phyloP scores from a whole-genome alignment of 2,113 vertebrate genomes.

The Papio anubis region DNA sequence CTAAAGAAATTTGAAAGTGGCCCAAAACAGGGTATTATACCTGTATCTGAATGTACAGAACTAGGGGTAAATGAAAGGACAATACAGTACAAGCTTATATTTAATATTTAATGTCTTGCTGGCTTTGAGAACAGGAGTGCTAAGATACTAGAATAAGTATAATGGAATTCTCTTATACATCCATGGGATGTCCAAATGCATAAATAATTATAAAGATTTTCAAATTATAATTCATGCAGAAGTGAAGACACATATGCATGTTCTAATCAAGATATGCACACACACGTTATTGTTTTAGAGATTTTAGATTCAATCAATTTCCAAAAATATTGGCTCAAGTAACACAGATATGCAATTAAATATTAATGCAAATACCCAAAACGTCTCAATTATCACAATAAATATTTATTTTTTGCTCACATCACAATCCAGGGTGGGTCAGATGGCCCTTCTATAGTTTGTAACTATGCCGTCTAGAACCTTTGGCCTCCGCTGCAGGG shows the following conservation, averaged over 20 bases:
- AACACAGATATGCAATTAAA: constrained; percentile 23
- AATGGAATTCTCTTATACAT: not conserved
- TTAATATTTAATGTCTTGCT: not conserved
- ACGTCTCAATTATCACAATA: not conserved
- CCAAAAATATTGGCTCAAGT: constrained; percentile 19
- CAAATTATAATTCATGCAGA: not conserved
- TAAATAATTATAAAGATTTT: constrained; percentile 35
- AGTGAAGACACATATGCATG: not conserved
- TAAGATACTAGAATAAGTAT: not conserved
- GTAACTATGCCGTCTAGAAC: not conserved
- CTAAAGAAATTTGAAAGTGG: not conserved
- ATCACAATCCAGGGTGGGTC: not conserved
- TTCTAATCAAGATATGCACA: not conserved
- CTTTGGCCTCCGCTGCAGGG: not conserved
- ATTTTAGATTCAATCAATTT: constrained; percentile 31
- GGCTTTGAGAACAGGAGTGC: constrained; percentile 3
- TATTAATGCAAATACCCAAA: constrained; percentile 26
- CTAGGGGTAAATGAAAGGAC: not conserved
- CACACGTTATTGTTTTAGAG: not conserved
- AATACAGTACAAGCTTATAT: not conserved
- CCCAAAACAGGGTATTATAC: not conserved
- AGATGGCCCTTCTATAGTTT: not conserved
- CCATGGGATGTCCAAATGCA: not conserved
- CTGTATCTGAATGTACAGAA: not conserved
- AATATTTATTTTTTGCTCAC: not conserved